These are phyloP conservation scores for Drosophila subsilvestris DNA, from an alignment of 2,888 invertebrate species.

Conservation along the genomic window DNA sequence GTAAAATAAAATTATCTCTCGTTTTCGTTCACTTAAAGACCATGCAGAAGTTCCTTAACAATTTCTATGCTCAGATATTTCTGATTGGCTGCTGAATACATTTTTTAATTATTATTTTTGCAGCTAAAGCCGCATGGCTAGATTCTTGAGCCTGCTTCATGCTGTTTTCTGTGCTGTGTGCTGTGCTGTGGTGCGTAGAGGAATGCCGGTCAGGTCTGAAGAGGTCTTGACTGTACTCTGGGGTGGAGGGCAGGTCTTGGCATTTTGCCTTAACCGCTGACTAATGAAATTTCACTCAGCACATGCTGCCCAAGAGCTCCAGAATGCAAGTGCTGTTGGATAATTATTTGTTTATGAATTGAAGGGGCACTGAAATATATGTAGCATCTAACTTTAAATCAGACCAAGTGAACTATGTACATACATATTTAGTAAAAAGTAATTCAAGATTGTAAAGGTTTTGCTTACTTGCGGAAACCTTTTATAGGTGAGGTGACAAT, in stretches of 20 bases:
- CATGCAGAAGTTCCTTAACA: not conserved
- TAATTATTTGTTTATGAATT: conserved; percentile 14
- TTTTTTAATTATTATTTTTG: conserved; percentile 46
- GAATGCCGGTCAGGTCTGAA: not conserved
- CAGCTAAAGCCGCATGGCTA: conserved; percentile 27
- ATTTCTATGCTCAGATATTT: not conserved
- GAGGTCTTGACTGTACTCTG: conserved; percentile 4
- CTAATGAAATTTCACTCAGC: conserved; percentile 49
- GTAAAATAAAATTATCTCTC: not conserved
- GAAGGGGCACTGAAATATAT: not conserved
- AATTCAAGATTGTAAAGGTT: no score
- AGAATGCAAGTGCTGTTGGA: conserved; percentile 7
- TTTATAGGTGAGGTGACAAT: no score
- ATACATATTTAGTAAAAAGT: no score
- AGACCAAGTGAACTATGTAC: no score
- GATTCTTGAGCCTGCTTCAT: conserved; percentile 9
- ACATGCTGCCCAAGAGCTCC: conserved; percentile 11
- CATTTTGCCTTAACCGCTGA: conserved; percentile 42
- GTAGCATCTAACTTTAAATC: no score
- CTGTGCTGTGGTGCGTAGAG: not conserved
- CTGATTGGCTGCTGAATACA: not conserved
- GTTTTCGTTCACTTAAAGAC: not conserved
- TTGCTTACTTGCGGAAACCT: no score
- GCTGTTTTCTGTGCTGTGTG: not conserved
- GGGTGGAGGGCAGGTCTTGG: not conserved